Conservation (phyloP, 1,140 invertebrate species). For the Drosophila mayri region DNA sequence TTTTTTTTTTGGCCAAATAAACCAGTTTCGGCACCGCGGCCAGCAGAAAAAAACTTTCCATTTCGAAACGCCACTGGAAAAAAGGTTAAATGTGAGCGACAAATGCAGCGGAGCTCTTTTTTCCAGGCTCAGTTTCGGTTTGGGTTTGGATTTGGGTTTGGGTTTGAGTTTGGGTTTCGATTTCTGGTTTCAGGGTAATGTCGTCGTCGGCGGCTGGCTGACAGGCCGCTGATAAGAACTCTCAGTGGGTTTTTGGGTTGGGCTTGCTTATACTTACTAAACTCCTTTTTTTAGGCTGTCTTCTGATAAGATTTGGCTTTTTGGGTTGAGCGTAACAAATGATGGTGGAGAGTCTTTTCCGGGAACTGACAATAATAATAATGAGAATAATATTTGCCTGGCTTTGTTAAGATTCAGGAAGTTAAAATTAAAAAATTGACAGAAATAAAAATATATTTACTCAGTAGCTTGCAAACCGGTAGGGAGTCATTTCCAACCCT, state of each 20-base stretch:
- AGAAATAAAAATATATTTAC: too few species aligned
- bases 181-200: conserved; percentile 22
- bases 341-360: conserved; percentile 27
- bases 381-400: not conserved
- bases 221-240: conserved; percentile 68
- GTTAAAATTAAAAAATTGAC: too few species aligned
- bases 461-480: too few species aligned
- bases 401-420: not conserved
- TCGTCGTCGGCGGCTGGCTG: conserved; percentile 44
- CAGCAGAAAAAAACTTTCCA: conserved; percentile 63
- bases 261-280: conserved; percentile 1
- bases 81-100: conserved; percentile 77
- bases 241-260: conserved; percentile 51
- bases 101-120: conserved; percentile 26
- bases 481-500: too few species aligned
- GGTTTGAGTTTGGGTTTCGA: conserved; percentile 1
- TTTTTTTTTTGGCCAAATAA: conserved; percentile 51
- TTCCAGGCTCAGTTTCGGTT: conserved; percentile 1
- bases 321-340: conserved; percentile 73
- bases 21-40: conserved; percentile 68
- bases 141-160: not conserved
- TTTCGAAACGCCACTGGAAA: conserved; percentile 67
- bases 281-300: conserved; percentile 32
- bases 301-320: conserved; percentile 62
- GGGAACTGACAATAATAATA: not conserved